A percentile compares a stretch with the other conserved stretches of the same genome.
These are phyloP conservation scores for Falco peregrinus DNA, from an alignment of 2,797 vertebrate species.

Conservation along the genomic window DNA sequence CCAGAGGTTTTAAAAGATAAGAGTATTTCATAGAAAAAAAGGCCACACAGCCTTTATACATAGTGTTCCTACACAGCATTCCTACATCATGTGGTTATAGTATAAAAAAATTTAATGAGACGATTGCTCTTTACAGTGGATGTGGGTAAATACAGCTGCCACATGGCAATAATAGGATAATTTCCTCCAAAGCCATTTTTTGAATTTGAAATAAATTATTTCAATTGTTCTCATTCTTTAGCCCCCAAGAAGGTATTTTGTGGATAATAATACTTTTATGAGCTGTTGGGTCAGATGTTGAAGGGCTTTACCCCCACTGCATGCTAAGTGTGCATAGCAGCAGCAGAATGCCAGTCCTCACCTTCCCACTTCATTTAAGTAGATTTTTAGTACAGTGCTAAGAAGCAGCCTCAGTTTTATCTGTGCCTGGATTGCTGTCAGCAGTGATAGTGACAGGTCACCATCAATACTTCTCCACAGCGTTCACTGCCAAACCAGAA, in stretches of 20 bases:
- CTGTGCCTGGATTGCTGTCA: background rate
- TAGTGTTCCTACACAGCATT: background rate
- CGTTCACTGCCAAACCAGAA: background rate
- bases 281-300: background rate
- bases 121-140: background rate
- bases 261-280: slow-evolving; percentile 34
- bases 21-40: slow-evolving; percentile 4
- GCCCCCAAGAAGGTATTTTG: slow-evolving; percentile 40
- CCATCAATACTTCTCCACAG: background rate
- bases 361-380: background rate
- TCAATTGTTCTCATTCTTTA: slow-evolving; percentile 53
- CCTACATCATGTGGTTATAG: background rate
- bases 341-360: background rate
- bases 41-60: background rate
- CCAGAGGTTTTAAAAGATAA: background rate
- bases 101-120: slow-evolving; percentile 24
- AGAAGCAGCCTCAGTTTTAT: background rate
- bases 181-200: background rate
- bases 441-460: background rate
- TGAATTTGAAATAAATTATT: slow-evolving; percentile 2
- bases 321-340: background rate
- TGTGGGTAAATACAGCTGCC: slow-evolving; percentile 1
- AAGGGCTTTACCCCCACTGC: background rate
- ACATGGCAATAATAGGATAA: background rate
- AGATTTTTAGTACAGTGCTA: background rate